Evolutionary conservation across 2,797 vertebrate genomes (phyloP).

Genomic region (Urosaurus nigricauda): DNA sequence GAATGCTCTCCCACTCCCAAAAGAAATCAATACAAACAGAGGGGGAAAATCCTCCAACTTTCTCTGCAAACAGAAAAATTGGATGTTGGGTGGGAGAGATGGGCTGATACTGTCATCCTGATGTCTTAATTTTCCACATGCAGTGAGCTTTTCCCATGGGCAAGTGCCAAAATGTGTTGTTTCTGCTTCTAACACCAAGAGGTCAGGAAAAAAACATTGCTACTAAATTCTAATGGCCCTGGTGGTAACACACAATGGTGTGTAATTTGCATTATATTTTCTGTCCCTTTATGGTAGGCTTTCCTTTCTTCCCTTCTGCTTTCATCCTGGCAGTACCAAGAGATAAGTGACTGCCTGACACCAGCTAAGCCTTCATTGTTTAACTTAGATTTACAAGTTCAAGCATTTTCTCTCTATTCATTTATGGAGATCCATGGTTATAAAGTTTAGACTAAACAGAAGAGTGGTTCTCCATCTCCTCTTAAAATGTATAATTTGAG

Average conservation of each 20-base stretch:
- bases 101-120: neutral
- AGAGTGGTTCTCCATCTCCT: neutral
- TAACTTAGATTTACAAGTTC: neutral
- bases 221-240: neutral
- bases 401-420: neutral
- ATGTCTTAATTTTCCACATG: neutral
- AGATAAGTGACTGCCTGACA: neutral
- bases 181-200: neutral
- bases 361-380: neutral
- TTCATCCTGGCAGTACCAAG: constrained; percentile 19
- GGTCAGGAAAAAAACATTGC: neutral
- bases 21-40: neutral
- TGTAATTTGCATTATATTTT: neutral
- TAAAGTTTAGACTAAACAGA: neutral
- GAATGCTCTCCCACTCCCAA: neutral
- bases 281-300: neutral
- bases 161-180: neutral
- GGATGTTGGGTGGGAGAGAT: neutral
- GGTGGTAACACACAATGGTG: neutral
- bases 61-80: neutral
- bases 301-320: neutral
- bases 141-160: neutral
- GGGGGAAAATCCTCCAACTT: neutral
- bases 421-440: neutral
- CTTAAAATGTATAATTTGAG: neutral